Base-by-base conservation (phyloP, 37 sponge, comb jelly and placozoan species). In the Petrosia ficiformis region DNA sequence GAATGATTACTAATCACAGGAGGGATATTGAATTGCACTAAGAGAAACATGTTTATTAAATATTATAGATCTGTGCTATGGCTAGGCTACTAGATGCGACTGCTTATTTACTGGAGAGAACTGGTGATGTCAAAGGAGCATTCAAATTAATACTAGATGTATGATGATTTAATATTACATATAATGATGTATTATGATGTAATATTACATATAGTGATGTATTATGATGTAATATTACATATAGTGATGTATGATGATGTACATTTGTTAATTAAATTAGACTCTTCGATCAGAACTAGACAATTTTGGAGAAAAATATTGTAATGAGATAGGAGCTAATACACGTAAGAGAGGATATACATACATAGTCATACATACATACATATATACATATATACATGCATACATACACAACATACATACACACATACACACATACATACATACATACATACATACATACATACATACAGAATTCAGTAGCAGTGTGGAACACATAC, bases 71-170 rank as follows among this genome's bases (percentile, higher is more conserved):
- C 1, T 86, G 86, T 33, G 34, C 75, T n/a, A 80, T 69, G 33
- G 81, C 75, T 35, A 54, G 67, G 44, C 58, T 93, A 5, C 29
- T 74, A 36, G 90, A 89, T 65, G 91, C 94, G 30, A 78, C 75
- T 21, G 82, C 91, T 16, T 89, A 85, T 56, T 76, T 93, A 26
- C 44, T 88, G 83, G 94, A 93, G 57, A 68, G 86, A 31, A 85
- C 80, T 75, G 94, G 94, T 2, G 94, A 88, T 67, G 57, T 79
- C 22, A 67, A 81, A 57, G 94, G 83, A 73, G 94, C 94, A 26
- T 93, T 83, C 73, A 78, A 87, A 40, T 67, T 87, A 22, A 78
- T 92, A 59, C 72, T 73, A 38, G 74, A 92, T 76, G 89, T 82
- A 24, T 65, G 48, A 6, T 19, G 54, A 48, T 19, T 19, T 48